Base-by-base conservation (phyloP, 2,113 vertebrate genomes). In the Loxodonta africana region DNA sequence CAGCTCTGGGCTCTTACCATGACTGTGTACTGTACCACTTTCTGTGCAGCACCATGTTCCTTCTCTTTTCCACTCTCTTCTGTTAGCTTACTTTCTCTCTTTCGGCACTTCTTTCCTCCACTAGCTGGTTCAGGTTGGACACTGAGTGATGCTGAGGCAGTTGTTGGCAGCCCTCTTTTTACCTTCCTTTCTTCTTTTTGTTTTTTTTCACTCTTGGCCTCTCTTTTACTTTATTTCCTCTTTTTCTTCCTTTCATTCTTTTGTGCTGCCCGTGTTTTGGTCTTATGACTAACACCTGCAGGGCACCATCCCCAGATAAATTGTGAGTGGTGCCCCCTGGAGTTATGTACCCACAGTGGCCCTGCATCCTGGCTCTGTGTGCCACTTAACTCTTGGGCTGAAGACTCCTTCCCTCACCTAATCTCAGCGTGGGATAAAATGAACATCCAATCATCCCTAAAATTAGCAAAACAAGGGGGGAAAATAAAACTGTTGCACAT, bases 1-100 rank as follows among this genome's bases (percentile, higher is more conserved):
- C 21, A 4, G 0, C 8, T n/a, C 46, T 9, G 46, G 53, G 25
- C 73, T 92, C 3, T 28, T 18, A 25, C 20, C 12, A 0, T 1
- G 7, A 30, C 46, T 28, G 9, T 28, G 3, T 8, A 10, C 67
- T 25, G 4, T 2, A 1, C 41, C 10, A 10, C 88, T 12, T 14
- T 25, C 21, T 12, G 44, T 17, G 9, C 2, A 0, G 26, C 12
- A 0, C 28, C 28, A 17, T 0, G 26, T 4, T 20, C 28, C 33
- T 51, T 67, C 30, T 51, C 6, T 44, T 7, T 78, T 78, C 44
- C 4, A 14, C 57, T 37, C 4, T 20, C 57, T 37, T 23, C 28
- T 30, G 8, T 11, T 11, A 18, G 17, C 18, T 0, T 53, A 0
- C 5, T 62, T 60, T 25, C 25, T 18, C 7, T 88, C 41, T 28